Percentiles rank a stretch among this genome's conserved stretches.
These are phyloP conservation scores for Mallateleia sp. DNA, from an alignment of 2,888 invertebrate genomes.

Conservation along the genomic window DNA sequence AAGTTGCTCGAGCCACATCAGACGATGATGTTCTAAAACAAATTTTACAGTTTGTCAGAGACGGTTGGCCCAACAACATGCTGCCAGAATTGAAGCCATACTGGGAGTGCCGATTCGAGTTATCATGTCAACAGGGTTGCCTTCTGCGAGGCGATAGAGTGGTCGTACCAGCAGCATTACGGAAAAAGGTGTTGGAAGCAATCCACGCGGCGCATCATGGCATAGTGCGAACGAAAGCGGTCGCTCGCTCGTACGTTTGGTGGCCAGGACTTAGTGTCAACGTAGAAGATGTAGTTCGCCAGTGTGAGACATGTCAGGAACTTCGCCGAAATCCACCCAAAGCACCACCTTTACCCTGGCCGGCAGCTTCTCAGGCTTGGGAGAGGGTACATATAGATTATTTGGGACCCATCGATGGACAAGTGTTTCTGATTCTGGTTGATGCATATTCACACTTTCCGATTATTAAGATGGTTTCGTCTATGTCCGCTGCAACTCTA, in stretches of 20 bases:
- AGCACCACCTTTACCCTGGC: conserved; percentile 27
- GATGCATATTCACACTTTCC: conserved; percentile 40
- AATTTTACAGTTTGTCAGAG: not conserved
- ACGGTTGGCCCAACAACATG: conserved; percentile 11
- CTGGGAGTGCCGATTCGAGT: not conserved
- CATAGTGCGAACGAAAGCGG: conserved; percentile 23
- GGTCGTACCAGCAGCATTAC: conserved; percentile 22
- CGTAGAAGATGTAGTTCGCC: not conserved
- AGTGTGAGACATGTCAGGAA: conserved; percentile 12
- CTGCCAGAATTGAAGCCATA: conserved; percentile 15
- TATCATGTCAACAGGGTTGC: conserved; percentile 29
- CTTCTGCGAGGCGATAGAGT: conserved; percentile 33
- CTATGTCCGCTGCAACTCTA: conserved; percentile 19
- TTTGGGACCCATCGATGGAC: conserved; percentile 28
- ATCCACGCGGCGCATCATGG: conserved; percentile 39
- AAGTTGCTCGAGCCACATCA: not conserved
- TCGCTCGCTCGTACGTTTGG: conserved; percentile 21
- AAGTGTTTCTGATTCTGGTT: conserved; percentile 23
- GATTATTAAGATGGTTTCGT: too few species aligned
- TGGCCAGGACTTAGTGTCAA: conserved; percentile 26
- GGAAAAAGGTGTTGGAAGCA: conserved; percentile 4
- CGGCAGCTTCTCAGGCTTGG: conserved; percentile 24
- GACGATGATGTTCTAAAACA: not conserved
- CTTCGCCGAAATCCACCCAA: conserved; percentile 6
- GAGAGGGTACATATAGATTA: conserved; percentile 41